Percentiles rank a stretch among this genome's conserved stretches.
phyloP scores from a whole-genome alignment of 2,797 vertebrate genomes.

The Sebastolobus altivelis region DNA sequence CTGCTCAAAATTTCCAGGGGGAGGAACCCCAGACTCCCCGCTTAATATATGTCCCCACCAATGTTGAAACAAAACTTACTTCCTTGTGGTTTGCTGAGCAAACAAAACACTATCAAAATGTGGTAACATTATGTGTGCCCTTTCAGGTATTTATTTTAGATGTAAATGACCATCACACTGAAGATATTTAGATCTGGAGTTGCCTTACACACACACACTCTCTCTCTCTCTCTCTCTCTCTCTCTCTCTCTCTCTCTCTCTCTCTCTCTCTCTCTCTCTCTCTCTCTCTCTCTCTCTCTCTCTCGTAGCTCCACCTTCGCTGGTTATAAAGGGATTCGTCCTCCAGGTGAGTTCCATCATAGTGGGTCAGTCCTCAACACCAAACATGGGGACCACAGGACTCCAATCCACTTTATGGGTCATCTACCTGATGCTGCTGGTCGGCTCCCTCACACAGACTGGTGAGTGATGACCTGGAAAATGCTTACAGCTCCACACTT shows the following conservation, averaged over 20 bases:
- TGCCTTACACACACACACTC: neutral
- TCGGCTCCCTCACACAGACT: conserved; percentile 57
- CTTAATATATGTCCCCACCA: no score
- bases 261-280: neutral
- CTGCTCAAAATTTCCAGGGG: no score
- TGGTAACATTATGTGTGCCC: neutral
- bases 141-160: conserved; percentile 10
- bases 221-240: neutral
- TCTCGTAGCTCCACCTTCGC: conserved; percentile 58
- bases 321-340: conserved; percentile 58
- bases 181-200: neutral
- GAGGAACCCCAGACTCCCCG: no score
- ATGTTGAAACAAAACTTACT: no score
- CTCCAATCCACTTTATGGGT: conserved; percentile 40
- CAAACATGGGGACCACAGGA: conserved; percentile 74
- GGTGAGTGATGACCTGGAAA: conserved; percentile 59
- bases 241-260: neutral
- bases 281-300: neutral
- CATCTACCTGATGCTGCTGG: conserved; percentile 63
- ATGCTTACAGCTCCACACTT: neutral
- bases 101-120: conserved; percentile 14
- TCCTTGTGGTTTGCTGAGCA: conserved; percentile 3
- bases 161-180: conserved; percentile 11
- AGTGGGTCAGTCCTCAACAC: conserved; percentile 43
- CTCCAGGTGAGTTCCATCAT: conserved; percentile 46